Percentiles rank a stretch among this genome's conserved stretches.
These are phyloP conservation scores for Pachyramphus minor DNA, from an alignment of 2,113 vertebrate species.

Conservation along the genomic window DNA sequence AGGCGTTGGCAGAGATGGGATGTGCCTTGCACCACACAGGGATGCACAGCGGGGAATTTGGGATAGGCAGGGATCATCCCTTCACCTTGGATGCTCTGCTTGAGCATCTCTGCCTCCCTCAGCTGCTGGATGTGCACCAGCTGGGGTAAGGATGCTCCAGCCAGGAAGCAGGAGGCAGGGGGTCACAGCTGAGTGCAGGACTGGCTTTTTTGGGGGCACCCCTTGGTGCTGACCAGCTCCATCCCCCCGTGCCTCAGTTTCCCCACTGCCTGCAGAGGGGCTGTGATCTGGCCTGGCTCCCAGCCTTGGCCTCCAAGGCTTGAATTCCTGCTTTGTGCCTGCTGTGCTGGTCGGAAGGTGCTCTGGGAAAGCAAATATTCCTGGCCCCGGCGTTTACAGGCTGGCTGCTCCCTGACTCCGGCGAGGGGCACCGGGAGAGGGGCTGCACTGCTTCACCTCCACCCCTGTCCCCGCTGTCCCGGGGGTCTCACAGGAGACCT, in stretches of 20 bases:
- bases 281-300: conserved; percentile 25
- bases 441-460: background rate
- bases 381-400: background rate
- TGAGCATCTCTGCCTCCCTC: background rate
- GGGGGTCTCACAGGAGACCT: background rate
- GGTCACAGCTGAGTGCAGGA: background rate
- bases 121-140: background rate
- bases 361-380: conserved; percentile 62
- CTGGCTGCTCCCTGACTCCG: background rate
- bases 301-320: background rate
- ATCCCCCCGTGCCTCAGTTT: conserved; percentile 24
- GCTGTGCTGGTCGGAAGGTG: background rate
- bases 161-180: rapidly evolving
- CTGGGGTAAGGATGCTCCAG: background rate
- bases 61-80: background rate
- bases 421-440: conserved; percentile 42
- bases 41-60: rapidly evolving
- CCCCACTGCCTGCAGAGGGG: background rate
- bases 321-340: conserved; percentile 61
- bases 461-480: background rate
- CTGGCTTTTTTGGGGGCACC: background rate
- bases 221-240: rapidly evolving
- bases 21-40: background rate
- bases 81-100: rapidly evolving
- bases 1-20: background rate